Base-by-base conservation (phyloP, 2,113 vertebrate genomes). In the Eubucco bourcierii region DNA sequence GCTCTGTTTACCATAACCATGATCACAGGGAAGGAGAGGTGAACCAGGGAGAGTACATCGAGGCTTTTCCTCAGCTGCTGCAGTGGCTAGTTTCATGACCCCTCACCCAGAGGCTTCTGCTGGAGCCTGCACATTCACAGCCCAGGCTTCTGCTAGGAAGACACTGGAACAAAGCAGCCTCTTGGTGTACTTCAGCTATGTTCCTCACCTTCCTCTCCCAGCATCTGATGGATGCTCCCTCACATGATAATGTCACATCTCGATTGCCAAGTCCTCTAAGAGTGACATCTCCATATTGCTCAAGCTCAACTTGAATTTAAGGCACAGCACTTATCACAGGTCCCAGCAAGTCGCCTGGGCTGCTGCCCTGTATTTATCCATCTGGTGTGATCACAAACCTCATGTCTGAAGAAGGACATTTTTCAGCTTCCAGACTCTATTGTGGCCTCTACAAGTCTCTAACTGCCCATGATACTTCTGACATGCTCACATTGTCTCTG, bases 111-210 rank as follows among this genome's bases (percentile, higher is more conserved):
- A 34, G 7, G 28, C 15, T 34, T 18, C 44, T 82, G 31, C 71
- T 74, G 71, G 27, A 41, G 31, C 29, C 17, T 60, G 2, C 7
- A 31, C 1, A 8, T 10, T 53, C 37, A 31, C 14, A 52, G 10
- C 5, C 8, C 34, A 46, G 24, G 24, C 19, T 86, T 4, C 28
- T 75, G 61, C 74, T 14, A 41, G 37, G 14, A 68, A 46, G 84
- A 56, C 12, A 52, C 9, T 1, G 0, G 7, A 29, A 44, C 15
- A 4, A 2, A 73, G 28, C 0, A 3, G 31, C 1, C 10, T 19
- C 37, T 67, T 41, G 15, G 7, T 34, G 7, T 10, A 63, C 37
- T 63, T 80, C 39, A 67, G 27, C 19, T 2, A 1, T n/a, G 12
- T 55, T 46, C 39, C 39, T 11, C 9, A 19, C 52, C 25, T 68